Base-by-base conservation (phyloP, 2,888 invertebrate species). In the Tuta absoluta region DNA sequence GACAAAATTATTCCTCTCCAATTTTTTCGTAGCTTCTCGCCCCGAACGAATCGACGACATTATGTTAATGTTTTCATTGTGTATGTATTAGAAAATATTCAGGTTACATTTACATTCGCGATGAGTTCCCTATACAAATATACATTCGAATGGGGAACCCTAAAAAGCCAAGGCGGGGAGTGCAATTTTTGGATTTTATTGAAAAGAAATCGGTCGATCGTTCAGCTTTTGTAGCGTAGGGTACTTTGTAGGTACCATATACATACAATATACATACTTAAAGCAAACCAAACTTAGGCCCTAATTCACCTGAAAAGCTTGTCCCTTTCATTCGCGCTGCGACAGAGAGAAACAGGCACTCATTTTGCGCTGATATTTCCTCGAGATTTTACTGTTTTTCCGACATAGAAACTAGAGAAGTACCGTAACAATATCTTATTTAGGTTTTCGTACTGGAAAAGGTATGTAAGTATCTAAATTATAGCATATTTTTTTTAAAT, bases 1-100 rank as follows among this genome's bases (percentile, higher is more conserved):
- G 33, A 10, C 33, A 1, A 33, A 33, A 7, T 33, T 8, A 12
- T 51, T 21, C 11, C 21, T 51, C 11, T 12, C 23, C 51, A 2
- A 21, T n/a, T 17, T 45, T 12, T 51, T 23, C 51, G 10, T 21
- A 23, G 21, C 51, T 53, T 24, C 33, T 11, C 21, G 24, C 60
- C 21, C 24, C 21, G n/a, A 60, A 62, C 62, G 62, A 60, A 60
- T 62, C 24, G 63, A 21, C 57, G 57, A 45, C 62, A 67, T 71
- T 73, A 76, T 75, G 74, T 49, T 68, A 76, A 75, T 74, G 63
- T 63, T 63, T 62, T 69, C 67, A 72, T 74, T 74, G 71, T 60
- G 68, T 72, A 68, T 69, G 68, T 72, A 71, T 75, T 73, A 69
- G 66, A 68, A 66, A 65, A 67, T 73, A 72, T 73, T 72, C 65